A percentile compares a stretch with the other conserved stretches of the same genome.
Conservation (phyloP, 2,797 vertebrate genomes). For the Eospalax fontanierii region DNA sequence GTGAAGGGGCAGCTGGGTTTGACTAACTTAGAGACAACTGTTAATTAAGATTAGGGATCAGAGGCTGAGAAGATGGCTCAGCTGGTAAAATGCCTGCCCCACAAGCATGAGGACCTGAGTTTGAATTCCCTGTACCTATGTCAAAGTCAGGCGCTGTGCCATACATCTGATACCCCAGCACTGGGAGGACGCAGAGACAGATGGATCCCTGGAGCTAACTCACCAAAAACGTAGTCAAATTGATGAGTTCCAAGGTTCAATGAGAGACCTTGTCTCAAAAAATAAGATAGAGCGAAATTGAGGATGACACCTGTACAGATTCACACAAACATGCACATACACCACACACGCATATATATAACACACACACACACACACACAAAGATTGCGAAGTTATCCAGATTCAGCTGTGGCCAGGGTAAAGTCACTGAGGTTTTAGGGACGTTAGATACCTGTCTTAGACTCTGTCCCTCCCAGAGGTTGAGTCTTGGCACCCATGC, state of each 20-base stretch:
- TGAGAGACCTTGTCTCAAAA: background rate
- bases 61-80: background rate
- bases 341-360: background rate
- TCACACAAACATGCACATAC: background rate
- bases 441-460: background rate
- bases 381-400: background rate
- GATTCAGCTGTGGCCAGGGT: background rate
- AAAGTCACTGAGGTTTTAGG: slow-evolving; percentile 16
- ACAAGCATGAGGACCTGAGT: background rate
- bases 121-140: background rate
- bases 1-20: background rate
- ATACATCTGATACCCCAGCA: background rate
- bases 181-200: background rate
- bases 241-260: background rate
- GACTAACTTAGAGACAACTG: background rate
- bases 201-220: background rate
- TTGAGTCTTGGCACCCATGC: background rate
- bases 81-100: background rate
- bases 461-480: background rate
- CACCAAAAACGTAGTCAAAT: background rate
- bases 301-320: background rate
- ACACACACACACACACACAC: background rate
- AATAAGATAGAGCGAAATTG: background rate
- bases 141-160: background rate
- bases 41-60: background rate